Conservation (phyloP, 2,113 vertebrate species). For the Archilochus colubris region DNA sequence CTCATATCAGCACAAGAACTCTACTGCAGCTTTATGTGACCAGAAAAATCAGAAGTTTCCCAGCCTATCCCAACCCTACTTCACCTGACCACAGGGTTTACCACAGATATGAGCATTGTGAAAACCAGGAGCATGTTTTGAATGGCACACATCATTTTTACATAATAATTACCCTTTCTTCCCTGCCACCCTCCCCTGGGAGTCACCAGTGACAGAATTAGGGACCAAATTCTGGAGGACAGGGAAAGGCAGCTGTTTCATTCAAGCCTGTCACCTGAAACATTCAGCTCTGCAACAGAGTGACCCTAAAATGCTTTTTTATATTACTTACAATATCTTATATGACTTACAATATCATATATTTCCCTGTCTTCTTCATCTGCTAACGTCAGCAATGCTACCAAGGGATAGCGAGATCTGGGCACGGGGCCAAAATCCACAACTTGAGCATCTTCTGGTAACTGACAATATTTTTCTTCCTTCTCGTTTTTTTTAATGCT, state of each 20-base stretch:
- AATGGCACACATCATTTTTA: neutral
- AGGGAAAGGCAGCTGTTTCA: neutral
- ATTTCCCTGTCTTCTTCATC: constrained; percentile 79
- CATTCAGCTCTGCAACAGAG: neutral
- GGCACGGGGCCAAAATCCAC: constrained; percentile 88
- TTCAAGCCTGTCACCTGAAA: neutral
- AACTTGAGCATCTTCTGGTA: constrained; percentile 81
- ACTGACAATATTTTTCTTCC: constrained; percentile 77
- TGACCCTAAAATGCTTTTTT: neutral
- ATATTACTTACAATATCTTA: constrained; percentile 86
- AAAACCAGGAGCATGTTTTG: neutral
- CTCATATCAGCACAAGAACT: fast-evolving
- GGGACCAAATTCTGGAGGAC: neutral
- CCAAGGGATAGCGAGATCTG: constrained; percentile 87
- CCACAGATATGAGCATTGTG: neutral
- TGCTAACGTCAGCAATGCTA: constrained; percentile 86
- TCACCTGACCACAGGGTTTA: neutral
- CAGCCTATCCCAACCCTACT: neutral
- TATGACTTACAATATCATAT: constrained; percentile 89
- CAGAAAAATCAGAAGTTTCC: neutral
- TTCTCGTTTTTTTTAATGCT: constrained; percentile 82
- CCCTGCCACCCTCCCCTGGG: neutral
- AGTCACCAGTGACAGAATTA: neutral
- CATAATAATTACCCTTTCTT: neutral
- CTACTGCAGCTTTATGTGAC: neutral